These are phyloP conservation scores for Laothoe populi DNA, from an alignment of 2,888 invertebrate genomes.

Conservation along the genomic window DNA sequence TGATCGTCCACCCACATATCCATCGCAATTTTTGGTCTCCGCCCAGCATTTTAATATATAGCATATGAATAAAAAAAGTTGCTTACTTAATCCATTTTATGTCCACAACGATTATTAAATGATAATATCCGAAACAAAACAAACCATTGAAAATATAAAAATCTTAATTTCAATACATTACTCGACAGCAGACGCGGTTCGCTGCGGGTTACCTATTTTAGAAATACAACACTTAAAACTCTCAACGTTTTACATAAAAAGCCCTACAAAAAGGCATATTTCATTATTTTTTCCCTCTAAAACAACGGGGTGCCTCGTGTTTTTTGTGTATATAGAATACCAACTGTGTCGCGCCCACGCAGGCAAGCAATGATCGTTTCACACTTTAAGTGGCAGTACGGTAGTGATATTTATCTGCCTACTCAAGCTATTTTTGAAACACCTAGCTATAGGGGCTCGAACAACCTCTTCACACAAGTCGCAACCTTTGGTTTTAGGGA, in stretches of 20 bases:
- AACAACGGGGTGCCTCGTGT: conserved; percentile 81
- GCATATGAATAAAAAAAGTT: conserved; percentile 1
- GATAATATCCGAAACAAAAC: conserved; percentile 45
- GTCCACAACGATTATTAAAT: conserved; percentile 40
- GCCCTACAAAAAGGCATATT: conserved; percentile 74
- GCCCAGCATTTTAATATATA: conserved; percentile 1
- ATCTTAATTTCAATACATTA: conserved; percentile 43
- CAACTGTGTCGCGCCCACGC: conserved; percentile 75
- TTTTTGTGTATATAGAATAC: conserved; percentile 74
- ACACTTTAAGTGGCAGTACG: conserved; percentile 79
- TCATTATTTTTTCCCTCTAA: conserved; percentile 78
- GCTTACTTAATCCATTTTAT: conserved; percentile 16
- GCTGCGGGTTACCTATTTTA: conserved; percentile 65
- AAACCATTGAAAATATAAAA: conserved; percentile 40
- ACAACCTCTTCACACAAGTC: conserved; percentile 1
- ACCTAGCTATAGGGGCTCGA: conserved; percentile 34
- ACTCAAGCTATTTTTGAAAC: conserved; percentile 68
- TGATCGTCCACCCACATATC: conserved; percentile 4
- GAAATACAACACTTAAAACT: conserved; percentile 69
- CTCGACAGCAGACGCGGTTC: conserved; percentile 50
- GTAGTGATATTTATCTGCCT: conserved; percentile 69
- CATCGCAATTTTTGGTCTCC: conserved; percentile 3
- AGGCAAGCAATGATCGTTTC: conserved; percentile 70
- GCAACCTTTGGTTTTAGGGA: conserved; percentile 1
- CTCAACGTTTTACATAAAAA: conserved; percentile 74